These are phyloP conservation scores for Drosophila mettleri DNA, from an alignment of 2,888 invertebrate species.

Conservation along the genomic window DNA sequence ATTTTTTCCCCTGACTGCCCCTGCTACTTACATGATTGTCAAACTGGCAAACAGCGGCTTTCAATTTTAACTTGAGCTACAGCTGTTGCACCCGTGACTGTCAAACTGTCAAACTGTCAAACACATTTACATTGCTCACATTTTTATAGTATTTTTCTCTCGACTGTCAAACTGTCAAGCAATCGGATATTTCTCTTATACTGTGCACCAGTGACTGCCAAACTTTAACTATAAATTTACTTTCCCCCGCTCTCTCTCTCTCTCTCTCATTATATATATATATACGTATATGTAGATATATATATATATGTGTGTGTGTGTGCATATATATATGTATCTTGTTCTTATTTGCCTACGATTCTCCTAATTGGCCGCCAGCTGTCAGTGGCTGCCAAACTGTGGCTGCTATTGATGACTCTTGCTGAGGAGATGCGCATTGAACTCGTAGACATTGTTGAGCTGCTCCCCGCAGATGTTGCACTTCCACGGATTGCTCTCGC, in stretches of 20 bases:
- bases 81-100: too few relatives aligned
- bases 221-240: constrained; percentile 3
- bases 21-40: too few relatives aligned
- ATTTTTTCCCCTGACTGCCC: too few relatives aligned
- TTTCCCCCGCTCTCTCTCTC: too few relatives aligned
- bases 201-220: neutral
- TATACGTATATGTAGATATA: neutral
- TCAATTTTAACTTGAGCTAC: too few relatives aligned
- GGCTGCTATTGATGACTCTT: constrained; percentile 93
- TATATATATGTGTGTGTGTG: neutral
- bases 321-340: neutral
- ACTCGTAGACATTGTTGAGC: constrained; percentile 97
- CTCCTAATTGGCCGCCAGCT: constrained; percentile 24
- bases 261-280: neutral
- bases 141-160: too few relatives aligned
- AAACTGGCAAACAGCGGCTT: too few relatives aligned
- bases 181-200: neutral
- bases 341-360: neutral
- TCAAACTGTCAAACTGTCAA: too few relatives aligned
- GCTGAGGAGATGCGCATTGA: constrained; percentile 97
- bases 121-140: too few relatives aligned
- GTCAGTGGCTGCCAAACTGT: constrained; percentile 68
- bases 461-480: constrained; percentile 99
- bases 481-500: constrained; percentile 97
- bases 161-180: neutral